A percentile compares a stretch with the other conserved stretches of the same genome.
Conservation (phyloP, 2,113 vertebrate genomes). For the Aix galericulata region DNA sequence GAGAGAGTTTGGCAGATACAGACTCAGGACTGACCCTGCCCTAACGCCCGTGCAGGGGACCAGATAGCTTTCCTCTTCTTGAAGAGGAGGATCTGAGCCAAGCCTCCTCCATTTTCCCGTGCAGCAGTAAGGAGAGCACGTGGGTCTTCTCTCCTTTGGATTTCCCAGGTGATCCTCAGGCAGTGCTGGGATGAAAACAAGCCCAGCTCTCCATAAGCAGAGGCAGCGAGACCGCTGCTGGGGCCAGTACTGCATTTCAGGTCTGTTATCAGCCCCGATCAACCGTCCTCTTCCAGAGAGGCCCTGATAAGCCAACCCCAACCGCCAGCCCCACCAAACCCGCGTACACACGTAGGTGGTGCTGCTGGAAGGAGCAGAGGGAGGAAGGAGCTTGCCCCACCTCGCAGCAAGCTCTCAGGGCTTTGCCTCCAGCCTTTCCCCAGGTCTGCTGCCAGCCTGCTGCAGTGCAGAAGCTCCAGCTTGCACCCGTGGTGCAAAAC, state of each 20-base stretch:
- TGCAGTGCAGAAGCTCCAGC: neutral
- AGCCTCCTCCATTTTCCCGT: neutral
- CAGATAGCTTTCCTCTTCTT: neutral
- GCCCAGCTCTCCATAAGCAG: neutral
- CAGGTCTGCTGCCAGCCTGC: neutral
- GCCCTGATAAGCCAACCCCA: neutral
- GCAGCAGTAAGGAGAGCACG: accelerated
- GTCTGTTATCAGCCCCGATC: neutral
- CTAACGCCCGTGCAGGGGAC: accelerated
- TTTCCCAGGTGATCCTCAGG: neutral
- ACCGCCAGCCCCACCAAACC: neutral
- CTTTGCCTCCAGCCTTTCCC: neutral
- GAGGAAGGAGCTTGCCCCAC: neutral
- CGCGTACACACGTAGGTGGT: neutral
- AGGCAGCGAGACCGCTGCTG: no score
- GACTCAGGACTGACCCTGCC: neutral
- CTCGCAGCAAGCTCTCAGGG: neutral
- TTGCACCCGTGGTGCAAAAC: neutral
- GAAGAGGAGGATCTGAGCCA: neutral
- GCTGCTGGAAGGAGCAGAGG: accelerated
- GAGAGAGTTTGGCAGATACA: neutral
- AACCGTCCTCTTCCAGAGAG: neutral
- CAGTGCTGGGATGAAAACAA: accelerated
- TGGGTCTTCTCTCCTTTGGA: neutral
- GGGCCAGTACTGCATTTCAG: neutral